phyloP scores from a whole-genome alignment of 2,888 invertebrate genomes.

The Candidula unifasciata region DNA sequence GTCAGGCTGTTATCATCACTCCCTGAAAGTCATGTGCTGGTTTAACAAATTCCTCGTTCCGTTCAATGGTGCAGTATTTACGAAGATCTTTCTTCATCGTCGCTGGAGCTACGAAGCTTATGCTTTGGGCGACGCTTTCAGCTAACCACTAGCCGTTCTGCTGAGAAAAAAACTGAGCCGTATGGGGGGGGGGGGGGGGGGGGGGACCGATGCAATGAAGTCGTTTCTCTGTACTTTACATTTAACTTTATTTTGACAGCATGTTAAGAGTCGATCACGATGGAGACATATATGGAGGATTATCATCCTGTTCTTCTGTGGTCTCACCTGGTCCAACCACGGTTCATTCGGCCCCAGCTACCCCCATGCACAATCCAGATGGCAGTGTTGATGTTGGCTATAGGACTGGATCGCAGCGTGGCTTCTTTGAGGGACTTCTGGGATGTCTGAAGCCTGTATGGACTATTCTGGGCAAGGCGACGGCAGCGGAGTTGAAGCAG shows the following conservation, averaged over 20 bases:
- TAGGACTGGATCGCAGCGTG: constrained; percentile 68
- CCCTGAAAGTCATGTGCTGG: no score
- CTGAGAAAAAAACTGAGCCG: no score
- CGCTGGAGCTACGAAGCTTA: no score
- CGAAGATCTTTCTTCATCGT: no score
- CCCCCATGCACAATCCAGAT: constrained; percentile 65
- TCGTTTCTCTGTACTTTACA: background rate
- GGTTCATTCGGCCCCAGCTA: constrained; percentile 72
- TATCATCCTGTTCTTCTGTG: constrained; percentile 56
- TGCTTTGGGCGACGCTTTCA: no score
- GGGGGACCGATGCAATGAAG: no score
- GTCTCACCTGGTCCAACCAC: constrained; percentile 65
- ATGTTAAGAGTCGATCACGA: constrained; percentile 76
- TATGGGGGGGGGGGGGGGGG: no score
- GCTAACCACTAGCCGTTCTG: no score
- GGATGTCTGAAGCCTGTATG: constrained; percentile 92
- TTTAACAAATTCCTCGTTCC: no score
- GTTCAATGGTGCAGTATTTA: no score
- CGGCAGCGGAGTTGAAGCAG: constrained; percentile 74
- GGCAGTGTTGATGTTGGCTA: constrained; percentile 68
- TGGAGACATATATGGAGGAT: constrained; percentile 62
- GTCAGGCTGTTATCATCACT: no score
- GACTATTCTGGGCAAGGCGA: constrained; percentile 89
- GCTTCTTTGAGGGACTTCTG: constrained; percentile 83
- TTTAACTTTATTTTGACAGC: constrained; percentile 64